Evolutionary conservation across 2,797 vertebrate species (phyloP), one percentile per base, ranked within the genome.

Genomic region (Tragopan temminckii): DNA sequence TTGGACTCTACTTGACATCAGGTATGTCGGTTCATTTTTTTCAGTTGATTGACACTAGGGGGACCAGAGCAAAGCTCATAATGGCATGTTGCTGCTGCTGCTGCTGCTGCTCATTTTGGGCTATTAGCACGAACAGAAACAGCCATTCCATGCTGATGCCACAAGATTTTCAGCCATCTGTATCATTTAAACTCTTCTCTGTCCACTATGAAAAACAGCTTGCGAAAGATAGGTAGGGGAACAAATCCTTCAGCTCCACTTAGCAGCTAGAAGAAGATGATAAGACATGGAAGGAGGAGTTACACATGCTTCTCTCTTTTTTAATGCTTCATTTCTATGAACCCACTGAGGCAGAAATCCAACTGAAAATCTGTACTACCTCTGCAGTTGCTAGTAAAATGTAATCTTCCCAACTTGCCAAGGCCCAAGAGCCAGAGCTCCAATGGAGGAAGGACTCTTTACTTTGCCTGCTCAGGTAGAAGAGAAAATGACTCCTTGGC

Each of bases 131-230:
- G 76, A 94, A 29, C 76, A 89, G 43, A 72, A 89, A 29, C 42
- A 76, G 29, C 33, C 62, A 66, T 87, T 85, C 52, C 2, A 0
- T 66, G 53, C 45, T 77, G 75, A 85, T 82, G 33, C 48, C 61
- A 58, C 52, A 85, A 72, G 88, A 87, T 89, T 92, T 93, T 76
- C 79, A 89, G 38, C 66, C 86, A 85, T 89, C 75, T 94, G 79
- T 92, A 94, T 72, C 52, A 17, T 83, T 85, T 94, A 88, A 93
- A 63, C 33, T 46, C 36, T 87, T 90, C n/a, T 84, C 63, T 48
- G 83, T 76, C 71, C 67, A 77, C 67, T 87, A 8, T 70, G 81
- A 93, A 92, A 83, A 90, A 75, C 11, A 89, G 12, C 50, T 85
- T 31, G 48, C 55, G 46, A 43, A 80, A 89, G 38, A 90, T 23